These are phyloP conservation scores for Mactra quadrangularis DNA, from an alignment of 1,140 invertebrate genomes.

Conservation along the genomic window DNA sequence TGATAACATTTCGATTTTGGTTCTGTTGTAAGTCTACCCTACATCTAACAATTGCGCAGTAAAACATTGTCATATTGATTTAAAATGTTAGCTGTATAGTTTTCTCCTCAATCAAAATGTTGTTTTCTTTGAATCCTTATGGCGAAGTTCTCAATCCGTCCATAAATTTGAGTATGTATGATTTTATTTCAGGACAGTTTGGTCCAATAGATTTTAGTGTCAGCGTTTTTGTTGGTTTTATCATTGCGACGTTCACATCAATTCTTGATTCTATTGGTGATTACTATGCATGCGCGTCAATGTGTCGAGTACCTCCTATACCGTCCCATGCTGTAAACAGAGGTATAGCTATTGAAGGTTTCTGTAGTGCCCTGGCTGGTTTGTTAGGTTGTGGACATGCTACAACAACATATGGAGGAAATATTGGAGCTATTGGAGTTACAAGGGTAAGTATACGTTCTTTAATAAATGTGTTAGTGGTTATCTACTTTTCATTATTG, in stretches of 20 bases:
- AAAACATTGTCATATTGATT: too few relatives aligned
- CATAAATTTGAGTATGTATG: too few relatives aligned
- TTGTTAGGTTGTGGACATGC: conserved; percentile 92
- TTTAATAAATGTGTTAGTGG: background rate
- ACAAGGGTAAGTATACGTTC: conserved; percentile 82
- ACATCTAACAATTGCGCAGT: too few relatives aligned
- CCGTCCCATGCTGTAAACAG: conserved; percentile 75
- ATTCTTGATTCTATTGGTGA: conserved; percentile 78
- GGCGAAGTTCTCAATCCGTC: too few relatives aligned
- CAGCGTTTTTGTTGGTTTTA: conserved; percentile 69
- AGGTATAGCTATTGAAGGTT: conserved; percentile 92
- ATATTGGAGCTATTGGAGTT: conserved; percentile 93
- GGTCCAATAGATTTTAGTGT: conserved; percentile 68
- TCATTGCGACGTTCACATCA: conserved; percentile 71
- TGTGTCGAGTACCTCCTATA: conserved; percentile 69
- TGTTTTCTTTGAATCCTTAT: too few relatives aligned
- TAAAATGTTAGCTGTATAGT: too few relatives aligned
- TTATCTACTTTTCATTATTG: too few relatives aligned
- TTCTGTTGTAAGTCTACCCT: too few relatives aligned
- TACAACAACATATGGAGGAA: conserved; percentile 92
- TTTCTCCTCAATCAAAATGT: too few relatives aligned
- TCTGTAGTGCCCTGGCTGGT: conserved; percentile 92
- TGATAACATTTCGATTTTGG: too few relatives aligned
- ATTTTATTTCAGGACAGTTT: conserved; percentile 70
- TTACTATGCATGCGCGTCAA: conserved; percentile 76